Evolutionary conservation across 2,797 vertebrate genomes (phyloP).

Genomic region (Bufotes viridis): DNA sequence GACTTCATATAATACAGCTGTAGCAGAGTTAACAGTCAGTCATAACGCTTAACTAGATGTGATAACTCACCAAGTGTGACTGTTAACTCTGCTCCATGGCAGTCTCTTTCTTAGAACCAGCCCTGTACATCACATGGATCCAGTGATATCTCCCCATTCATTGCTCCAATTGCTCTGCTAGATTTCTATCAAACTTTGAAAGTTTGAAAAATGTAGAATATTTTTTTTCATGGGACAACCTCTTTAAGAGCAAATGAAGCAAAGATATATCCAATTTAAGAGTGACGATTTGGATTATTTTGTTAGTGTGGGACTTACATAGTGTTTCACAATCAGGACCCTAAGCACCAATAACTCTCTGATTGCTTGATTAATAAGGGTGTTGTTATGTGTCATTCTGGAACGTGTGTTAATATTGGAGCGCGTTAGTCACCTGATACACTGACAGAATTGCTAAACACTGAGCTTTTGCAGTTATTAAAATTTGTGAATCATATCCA

Average conservation of each 20-base stretch:
- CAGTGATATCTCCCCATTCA: no score
- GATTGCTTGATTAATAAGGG: constrained; percentile 15
- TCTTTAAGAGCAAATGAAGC: neutral
- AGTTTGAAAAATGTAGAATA: neutral
- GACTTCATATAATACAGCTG: no score
- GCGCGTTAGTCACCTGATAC: constrained; percentile 22
- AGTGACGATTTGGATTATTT: constrained; percentile 8
- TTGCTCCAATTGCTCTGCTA: no score
- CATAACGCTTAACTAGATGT: no score
- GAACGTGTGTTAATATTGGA: constrained; percentile 15
- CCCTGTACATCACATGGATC: no score
- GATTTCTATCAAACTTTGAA: no score
- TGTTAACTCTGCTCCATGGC: no score
- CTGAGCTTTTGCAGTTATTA: constrained; percentile 29
- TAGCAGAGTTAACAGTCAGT: no score
- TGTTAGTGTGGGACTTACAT: neutral
- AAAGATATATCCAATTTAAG: neutral
- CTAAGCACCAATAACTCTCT: constrained; percentile 5
- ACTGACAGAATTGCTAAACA: constrained; percentile 28
- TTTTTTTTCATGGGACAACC: neutral
- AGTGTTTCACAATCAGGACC: neutral
- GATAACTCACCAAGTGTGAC: no score
- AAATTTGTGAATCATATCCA: constrained; percentile 1
- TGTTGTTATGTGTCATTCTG: constrained; percentile 13
- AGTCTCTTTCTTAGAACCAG: no score